A percentile compares a stretch with the other conserved stretches of the same genome.
Evolutionary conservation across 2,113 vertebrate genomes (phyloP).

Genomic region (Hyperopisus bebe): DNA sequence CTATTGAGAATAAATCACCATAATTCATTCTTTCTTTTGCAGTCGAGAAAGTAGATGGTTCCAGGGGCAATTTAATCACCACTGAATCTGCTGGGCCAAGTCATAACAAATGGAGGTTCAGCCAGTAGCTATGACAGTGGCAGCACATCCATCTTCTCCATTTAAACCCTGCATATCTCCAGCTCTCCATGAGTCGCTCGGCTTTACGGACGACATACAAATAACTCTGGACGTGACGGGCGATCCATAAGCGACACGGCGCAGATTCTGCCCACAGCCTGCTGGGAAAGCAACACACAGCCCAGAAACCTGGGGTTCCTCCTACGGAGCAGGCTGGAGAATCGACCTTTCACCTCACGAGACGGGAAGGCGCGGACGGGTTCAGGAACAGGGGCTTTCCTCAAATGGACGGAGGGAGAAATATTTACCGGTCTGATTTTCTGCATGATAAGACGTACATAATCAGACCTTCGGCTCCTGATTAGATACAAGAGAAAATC

Average conservation of each 20-base stretch:
- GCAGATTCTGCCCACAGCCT: not conserved
- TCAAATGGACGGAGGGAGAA: not conserved
- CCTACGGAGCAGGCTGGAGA: not conserved
- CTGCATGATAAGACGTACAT: not conserved
- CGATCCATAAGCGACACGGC: not conserved
- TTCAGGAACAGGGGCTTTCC: not conserved
- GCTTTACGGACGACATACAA: slow-evolving; percentile 30
- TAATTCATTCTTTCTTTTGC: slow-evolving; percentile 32
- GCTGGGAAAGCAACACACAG: not conserved
- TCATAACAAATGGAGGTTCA: slow-evolving; percentile 34
- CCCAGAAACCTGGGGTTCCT: not conserved
- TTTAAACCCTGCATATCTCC: slow-evolving; percentile 22
- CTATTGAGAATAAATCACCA: slow-evolving; percentile 45
- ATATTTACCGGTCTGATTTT: not conserved
- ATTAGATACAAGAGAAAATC: not conserved
- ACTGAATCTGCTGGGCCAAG: slow-evolving; percentile 36
- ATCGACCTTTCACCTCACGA: slow-evolving; percentile 11
- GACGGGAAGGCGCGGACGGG: not conserved
- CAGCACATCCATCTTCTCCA: slow-evolving; percentile 38
- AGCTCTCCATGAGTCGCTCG: slow-evolving; percentile 15
- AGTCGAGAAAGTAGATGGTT: slow-evolving; percentile 31
- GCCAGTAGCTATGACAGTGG: slow-evolving; percentile 26
- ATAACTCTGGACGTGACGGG: not conserved
- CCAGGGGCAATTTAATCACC: slow-evolving; percentile 35
- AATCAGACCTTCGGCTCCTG: not conserved